A percentile compares a stretch with the other conserved stretches of the same genome.
Conservation (phyloP, 64 coral and sea anemone genomes). For the Montipora capricornis region DNA sequence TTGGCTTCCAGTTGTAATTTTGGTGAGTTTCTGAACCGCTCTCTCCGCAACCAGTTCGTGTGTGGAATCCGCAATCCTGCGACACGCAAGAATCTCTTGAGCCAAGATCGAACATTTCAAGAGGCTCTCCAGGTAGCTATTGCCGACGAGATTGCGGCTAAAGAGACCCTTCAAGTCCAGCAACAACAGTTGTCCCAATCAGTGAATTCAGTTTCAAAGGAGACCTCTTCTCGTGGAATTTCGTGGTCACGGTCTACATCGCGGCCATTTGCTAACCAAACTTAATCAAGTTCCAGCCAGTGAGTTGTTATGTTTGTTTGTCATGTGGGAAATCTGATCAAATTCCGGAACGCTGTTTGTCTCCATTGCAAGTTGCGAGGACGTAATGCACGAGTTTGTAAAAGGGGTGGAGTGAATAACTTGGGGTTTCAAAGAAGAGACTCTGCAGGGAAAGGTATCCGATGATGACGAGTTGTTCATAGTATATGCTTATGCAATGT, state of each 20-base stretch:
- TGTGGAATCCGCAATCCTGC: slow-evolving; percentile 64
- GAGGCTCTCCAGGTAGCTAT: slow-evolving; percentile 56
- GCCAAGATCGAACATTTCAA: slow-evolving; percentile 64
- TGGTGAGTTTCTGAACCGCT: slow-evolving; percentile 47
- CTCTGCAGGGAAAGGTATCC: background rate
- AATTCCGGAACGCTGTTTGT: slow-evolving; percentile 38
- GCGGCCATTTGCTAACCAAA: slow-evolving; percentile 13
- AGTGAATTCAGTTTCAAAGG: slow-evolving; percentile 45
- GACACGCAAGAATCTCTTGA: slow-evolving; percentile 65
- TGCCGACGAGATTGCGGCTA: slow-evolving; percentile 68
- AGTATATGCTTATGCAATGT: slow-evolving; percentile 34
- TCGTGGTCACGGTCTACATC: too few relatives aligned
- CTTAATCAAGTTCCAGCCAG: slow-evolving; percentile 7
- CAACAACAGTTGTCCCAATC: slow-evolving; percentile 24
- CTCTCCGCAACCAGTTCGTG: too few relatives aligned
- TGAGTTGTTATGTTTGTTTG: slow-evolving; percentile 55
- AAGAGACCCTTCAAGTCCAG: slow-evolving; percentile 2
- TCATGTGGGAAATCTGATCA: slow-evolving; percentile 66
- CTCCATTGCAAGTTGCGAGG: slow-evolving; percentile 33
- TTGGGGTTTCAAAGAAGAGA: slow-evolving; percentile 12
- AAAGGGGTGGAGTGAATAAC: slow-evolving; percentile 40
- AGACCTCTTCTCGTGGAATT: background rate
- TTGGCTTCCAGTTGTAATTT: slow-evolving; percentile 66
- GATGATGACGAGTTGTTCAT: background rate
- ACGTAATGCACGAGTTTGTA: slow-evolving; percentile 51